A percentile compares a stretch with the other conserved stretches of the same genome.
These are phyloP conservation scores for Trileptium ribeirensis DNA, from an alignment of 2,888 invertebrate genomes.

Conservation along the genomic window DNA sequence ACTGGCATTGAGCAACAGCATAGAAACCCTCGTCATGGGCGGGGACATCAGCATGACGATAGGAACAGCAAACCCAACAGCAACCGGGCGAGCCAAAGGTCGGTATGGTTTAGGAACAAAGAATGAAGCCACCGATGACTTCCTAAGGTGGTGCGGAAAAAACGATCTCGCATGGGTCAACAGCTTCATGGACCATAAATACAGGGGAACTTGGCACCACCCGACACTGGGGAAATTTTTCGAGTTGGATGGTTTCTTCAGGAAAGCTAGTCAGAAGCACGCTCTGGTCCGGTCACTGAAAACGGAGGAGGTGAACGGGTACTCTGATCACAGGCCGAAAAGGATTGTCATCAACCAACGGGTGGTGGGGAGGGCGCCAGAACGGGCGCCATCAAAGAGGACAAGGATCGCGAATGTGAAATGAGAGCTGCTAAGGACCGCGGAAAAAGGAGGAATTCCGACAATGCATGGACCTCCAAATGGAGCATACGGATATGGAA, in stretches of 20 bases:
- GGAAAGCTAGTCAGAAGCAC: background rate
- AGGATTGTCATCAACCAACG: background rate
- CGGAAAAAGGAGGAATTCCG: too few relatives aligned
- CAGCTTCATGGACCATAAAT: too few relatives aligned
- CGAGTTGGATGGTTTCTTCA: background rate
- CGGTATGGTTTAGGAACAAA: background rate
- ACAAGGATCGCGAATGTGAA: background rate
- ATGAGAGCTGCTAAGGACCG: background rate
- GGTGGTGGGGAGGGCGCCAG: background rate
- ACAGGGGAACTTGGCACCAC: background rate
- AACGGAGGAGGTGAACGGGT: background rate
- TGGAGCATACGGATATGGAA: background rate
- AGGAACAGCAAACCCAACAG: background rate
- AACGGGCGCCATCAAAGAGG: background rate
- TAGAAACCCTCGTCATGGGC: background rate
- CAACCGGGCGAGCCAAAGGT: background rate
- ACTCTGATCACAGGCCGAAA: background rate
- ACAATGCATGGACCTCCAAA: too few relatives aligned
- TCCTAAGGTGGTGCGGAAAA: background rate
- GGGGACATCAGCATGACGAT: background rate
- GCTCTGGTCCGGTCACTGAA: background rate
- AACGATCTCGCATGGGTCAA: background rate
- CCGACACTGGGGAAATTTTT: background rate
- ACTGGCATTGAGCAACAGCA: background rate
- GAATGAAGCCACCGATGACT: background rate